Percentiles rank a stretch among this genome's conserved stretches.
phyloP scores from a whole-genome alignment of 1,140 invertebrate genomes.

The Papilio dardanus region DNA sequence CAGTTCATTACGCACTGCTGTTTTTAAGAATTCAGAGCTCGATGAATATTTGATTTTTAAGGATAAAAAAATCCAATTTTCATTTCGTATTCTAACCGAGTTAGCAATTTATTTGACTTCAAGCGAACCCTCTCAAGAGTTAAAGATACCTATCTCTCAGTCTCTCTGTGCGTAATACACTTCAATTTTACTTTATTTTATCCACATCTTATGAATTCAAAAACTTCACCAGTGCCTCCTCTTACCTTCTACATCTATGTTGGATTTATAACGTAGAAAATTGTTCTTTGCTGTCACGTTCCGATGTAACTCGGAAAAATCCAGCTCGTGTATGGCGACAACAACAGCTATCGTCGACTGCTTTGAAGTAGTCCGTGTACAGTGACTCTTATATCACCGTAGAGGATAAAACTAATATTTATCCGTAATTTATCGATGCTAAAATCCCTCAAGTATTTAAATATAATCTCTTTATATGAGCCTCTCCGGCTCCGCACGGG shows the following conservation, averaged over 20 bases:
- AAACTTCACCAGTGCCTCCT: too few relatives aligned
- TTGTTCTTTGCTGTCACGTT: not conserved
- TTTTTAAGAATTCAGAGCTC: not conserved
- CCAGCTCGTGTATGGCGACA: too few relatives aligned
- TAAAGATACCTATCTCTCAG: too few relatives aligned
- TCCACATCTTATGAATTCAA: too few relatives aligned
- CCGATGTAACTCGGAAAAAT: not conserved
- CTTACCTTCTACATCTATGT: not conserved
- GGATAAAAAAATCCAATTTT: not conserved
- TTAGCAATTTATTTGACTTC: not conserved
- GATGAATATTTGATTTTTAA: not conserved
- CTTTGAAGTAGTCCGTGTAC: not conserved
- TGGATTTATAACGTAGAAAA: not conserved
- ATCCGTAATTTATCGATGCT: not conserved
- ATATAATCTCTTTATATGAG: not conserved
- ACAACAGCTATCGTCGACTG: not conserved
- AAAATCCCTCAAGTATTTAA: not conserved
- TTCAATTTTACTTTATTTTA: too few relatives aligned
- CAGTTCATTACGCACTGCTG: not conserved
- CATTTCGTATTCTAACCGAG: not conserved
- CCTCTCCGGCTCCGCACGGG: slow-evolving; percentile 17
- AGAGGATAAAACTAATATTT: not conserved
- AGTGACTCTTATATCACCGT: not conserved
- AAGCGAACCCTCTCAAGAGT: not conserved
- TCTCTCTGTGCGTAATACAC: too few relatives aligned